Conservation (phyloP, 2,113 vertebrate genomes). For the Xenus cinereus region DNA sequence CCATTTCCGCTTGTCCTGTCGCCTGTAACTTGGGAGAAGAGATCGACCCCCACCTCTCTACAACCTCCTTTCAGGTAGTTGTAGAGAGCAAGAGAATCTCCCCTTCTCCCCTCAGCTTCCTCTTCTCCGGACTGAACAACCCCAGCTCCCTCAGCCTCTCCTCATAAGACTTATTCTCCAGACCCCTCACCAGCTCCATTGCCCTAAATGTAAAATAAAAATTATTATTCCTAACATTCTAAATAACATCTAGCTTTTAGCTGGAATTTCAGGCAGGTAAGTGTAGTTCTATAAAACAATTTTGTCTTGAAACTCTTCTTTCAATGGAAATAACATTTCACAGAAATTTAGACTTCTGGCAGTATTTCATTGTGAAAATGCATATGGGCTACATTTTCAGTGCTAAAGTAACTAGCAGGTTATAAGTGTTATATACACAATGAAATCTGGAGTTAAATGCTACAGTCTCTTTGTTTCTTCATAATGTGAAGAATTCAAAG, state of each 20-base stretch:
- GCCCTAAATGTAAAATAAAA: neutral
- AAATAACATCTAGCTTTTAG: neutral
- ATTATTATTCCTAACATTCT: neutral
- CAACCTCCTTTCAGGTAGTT: too few relatives aligned
- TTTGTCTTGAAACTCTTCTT: conserved; percentile 19
- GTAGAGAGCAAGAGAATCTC: too few relatives aligned
- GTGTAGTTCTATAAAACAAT: neutral
- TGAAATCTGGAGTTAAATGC: neutral
- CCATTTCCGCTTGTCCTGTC: too few relatives aligned
- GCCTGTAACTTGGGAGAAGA: too few relatives aligned
- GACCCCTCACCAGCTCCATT: too few relatives aligned
- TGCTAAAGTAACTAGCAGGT: neutral
- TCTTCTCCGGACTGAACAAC: too few relatives aligned
- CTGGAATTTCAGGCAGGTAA: neutral
- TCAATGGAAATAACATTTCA: neutral
- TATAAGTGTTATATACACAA: neutral
- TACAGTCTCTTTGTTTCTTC: neutral
- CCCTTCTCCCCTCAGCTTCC: too few relatives aligned
- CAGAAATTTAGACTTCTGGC: neutral
- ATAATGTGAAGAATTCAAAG: neutral
- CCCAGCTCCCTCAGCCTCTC: too few relatives aligned
- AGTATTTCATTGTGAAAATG: fast-evolving
- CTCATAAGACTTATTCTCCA: too few relatives aligned
- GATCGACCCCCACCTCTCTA: too few relatives aligned
- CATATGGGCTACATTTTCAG: neutral